Conservation (phyloP, 1,140 invertebrate species). For the Galleria mellonella region DNA sequence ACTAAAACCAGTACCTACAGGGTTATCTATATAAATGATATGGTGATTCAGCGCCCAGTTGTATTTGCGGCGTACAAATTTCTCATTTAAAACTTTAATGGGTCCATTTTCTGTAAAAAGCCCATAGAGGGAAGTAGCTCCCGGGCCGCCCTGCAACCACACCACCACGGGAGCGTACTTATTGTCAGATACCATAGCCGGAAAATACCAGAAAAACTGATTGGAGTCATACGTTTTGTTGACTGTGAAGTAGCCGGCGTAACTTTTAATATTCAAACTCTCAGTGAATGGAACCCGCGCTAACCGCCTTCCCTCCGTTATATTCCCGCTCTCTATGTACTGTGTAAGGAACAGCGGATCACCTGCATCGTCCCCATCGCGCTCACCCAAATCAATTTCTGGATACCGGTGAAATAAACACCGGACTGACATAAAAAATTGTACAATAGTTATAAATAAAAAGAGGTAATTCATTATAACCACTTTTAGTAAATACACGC, state of each 20-base stretch:
- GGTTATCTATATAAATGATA: slow-evolving; percentile 91
- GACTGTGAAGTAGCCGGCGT: slow-evolving; percentile 83
- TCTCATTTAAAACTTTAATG: slow-evolving; percentile 62
- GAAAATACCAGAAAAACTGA: slow-evolving; percentile 88
- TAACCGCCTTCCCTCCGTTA: slow-evolving; percentile 41
- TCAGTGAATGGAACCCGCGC: slow-evolving; percentile 59
- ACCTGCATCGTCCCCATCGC: slow-evolving; percentile 76
- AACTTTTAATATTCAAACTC: slow-evolving; percentile 63
- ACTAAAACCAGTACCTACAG: slow-evolving; percentile 88
- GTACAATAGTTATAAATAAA: slow-evolving; percentile 21
- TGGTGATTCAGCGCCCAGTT: slow-evolving; percentile 86
- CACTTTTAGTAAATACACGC: too few relatives aligned
- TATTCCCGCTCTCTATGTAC: slow-evolving; percentile 76
- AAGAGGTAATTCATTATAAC: too few relatives aligned
- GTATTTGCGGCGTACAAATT: slow-evolving; percentile 75
- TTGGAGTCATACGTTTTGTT: slow-evolving; percentile 81
- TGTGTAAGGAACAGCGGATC: slow-evolving; percentile 80
- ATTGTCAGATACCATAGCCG: slow-evolving; percentile 71
- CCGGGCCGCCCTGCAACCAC: slow-evolving; percentile 89
- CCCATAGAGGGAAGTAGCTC: slow-evolving; percentile 85
- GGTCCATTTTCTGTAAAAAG: slow-evolving; percentile 90
- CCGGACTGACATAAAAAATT: slow-evolving; percentile 28
- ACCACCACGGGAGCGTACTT: slow-evolving; percentile 79
- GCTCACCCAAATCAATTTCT: slow-evolving; percentile 37
- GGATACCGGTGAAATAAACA: slow-evolving; percentile 53